phyloP scores from a whole-genome alignment of 2,113 vertebrate genomes.

The Girardinichthys multiradiatus region DNA sequence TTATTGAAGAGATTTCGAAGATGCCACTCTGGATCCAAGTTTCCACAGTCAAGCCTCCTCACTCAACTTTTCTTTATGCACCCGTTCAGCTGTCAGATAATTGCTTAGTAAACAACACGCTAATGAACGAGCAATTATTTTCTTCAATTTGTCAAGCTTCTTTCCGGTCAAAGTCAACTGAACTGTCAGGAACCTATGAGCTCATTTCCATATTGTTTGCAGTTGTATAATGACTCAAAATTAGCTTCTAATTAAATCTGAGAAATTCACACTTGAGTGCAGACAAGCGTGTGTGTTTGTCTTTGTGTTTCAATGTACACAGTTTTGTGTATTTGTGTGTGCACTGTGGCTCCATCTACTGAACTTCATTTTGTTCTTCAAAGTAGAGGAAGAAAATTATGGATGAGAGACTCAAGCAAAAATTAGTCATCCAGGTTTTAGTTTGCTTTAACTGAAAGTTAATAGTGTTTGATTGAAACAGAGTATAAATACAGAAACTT shows the following conservation, averaged over 20 bases:
- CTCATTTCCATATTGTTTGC: conserved; percentile 79
- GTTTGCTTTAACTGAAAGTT: conserved; percentile 36
- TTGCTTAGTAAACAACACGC: conserved; percentile 47
- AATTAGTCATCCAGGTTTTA: conserved; percentile 33
- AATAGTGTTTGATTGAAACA: conserved; percentile 21
- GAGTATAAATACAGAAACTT: not conserved
- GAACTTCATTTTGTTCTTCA: conserved; percentile 63
- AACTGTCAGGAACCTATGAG: conserved; percentile 68
- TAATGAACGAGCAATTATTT: conserved; percentile 42
- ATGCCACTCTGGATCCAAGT: conserved; percentile 15
- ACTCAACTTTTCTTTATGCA: conserved; percentile 16
- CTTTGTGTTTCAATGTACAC: conserved; percentile 41
- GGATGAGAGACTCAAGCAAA: conserved; percentile 33
- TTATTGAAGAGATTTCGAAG: conserved; percentile 9
- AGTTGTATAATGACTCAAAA: conserved; percentile 78
- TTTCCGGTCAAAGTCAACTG: conserved; percentile 65
- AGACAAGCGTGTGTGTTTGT: conserved; percentile 54
- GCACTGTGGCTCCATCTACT: conserved; percentile 14
- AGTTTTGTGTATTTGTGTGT: conserved; percentile 28
- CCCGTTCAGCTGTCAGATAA: conserved; percentile 45
- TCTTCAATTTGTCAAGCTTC: conserved; percentile 48
- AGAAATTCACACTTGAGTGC: conserved; percentile 75
- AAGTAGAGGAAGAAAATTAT: conserved; percentile 52
- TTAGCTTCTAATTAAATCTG: conserved; percentile 80
- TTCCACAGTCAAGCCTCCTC: conserved; percentile 6